phyloP scores from a whole-genome alignment of 1,140 invertebrate species.

The Atta cephalotes region DNA sequence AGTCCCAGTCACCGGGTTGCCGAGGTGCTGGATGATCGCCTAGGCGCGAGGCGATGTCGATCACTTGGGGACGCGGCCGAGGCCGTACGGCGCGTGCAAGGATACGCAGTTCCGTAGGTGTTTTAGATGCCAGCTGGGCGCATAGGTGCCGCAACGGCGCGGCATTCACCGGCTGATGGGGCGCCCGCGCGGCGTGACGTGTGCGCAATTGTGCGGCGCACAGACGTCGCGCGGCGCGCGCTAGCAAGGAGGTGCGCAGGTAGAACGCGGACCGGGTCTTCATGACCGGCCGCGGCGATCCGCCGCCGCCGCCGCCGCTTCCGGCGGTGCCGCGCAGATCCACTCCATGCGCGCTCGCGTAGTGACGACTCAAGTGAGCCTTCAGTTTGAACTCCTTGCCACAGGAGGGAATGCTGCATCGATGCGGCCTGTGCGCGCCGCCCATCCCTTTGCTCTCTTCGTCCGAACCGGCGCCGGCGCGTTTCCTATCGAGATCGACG shows the following conservation, averaged over 20 bases:
- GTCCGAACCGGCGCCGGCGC: constrained; percentile 82
- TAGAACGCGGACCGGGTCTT: constrained; percentile 98
- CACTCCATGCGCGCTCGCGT: constrained; percentile 95
- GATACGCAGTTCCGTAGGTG: constrained; percentile 91
- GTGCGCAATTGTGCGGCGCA: constrained; percentile 94
- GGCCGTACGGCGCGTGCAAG: constrained; percentile 93
- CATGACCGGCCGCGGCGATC: constrained; percentile 96
- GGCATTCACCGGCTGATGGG: constrained; percentile 90
- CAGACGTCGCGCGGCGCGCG: constrained; percentile 94
- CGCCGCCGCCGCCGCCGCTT: constrained; percentile 83
- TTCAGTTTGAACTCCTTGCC: constrained; percentile 98
- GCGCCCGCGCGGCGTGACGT: constrained; percentile 94
- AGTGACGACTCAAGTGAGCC: constrained; percentile 96
- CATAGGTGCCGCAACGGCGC: constrained; percentile 87
- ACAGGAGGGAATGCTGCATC: constrained; percentile 95
- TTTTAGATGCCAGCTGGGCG: constrained; percentile 92
- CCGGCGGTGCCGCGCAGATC: constrained; percentile 85
- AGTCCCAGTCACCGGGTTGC: constrained; percentile 90
- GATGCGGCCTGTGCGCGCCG: constrained; percentile 92
- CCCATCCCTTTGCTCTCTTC: constrained; percentile 86
- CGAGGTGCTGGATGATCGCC: constrained; percentile 87
- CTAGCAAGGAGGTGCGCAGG: constrained; percentile 95
- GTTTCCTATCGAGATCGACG: constrained; percentile 85
- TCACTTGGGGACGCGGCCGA: constrained; percentile 91
- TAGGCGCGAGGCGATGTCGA: constrained; percentile 92